Evolutionary conservation across 2,113 vertebrate species (phyloP), one percentile per base, ranked within the genome.

Genomic region (Dasyprocta punctata): DNA sequence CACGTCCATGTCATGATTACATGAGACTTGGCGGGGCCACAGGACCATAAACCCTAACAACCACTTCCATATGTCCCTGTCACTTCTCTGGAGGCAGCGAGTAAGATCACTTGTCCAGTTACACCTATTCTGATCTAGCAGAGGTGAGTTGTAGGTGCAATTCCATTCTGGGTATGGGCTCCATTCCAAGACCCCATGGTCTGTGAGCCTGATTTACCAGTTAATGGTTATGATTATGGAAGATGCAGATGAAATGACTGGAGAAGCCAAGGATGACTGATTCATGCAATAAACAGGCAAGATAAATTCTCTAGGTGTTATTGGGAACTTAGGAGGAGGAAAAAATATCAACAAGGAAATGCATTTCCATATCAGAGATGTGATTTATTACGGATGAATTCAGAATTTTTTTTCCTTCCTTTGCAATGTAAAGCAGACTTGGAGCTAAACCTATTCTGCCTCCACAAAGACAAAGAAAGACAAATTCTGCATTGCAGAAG

Each of bases 401-500:
- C 28, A 28, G 92, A 33, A 71, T 52, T 58, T 88, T 71, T 71
- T 54, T 85, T 84, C 78, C 69, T 36, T 88, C 86, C 30, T 84
- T 77, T 30, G 2, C 84, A 60, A 89, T 95, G 87, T 92, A 56
- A 89, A 89, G 63, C 30, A 75, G 83, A 12, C 22, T 81, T 81
- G 60, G 56, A 7, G 26, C 60, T 92, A 87, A 96, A 84, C 67
- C 73, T 80, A 4, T 44, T 63, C 60, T 86, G 89, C 47, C 61
- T 83, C 80, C 92, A 90, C 90, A 87, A 75, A 93, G 93, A 94
- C 97, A 95, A 95, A 96, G 89, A 91, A 44, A 89, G 86, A 89
- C 60, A 84, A 90, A 60, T 13, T 47, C 67, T 2, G 56, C 56
- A 54, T 1, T 84, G 75, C 71, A 77, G 92, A 38, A 90, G 63